Evolutionary conservation across 2,888 invertebrate species (phyloP).

Genomic region (Periphyllus acericola): DNA sequence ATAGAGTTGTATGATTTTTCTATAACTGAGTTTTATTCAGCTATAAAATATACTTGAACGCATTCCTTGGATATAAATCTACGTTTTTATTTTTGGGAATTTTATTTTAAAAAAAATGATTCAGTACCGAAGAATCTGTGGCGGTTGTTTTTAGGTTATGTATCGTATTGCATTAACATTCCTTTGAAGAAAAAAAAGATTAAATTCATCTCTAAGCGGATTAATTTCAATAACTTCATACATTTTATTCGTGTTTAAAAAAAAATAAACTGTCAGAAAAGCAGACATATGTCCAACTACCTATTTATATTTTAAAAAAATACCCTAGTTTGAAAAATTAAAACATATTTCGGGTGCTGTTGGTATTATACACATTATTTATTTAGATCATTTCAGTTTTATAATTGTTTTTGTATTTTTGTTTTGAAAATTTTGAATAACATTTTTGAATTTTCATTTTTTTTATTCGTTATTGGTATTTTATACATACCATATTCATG

Average conservation of each 20-base stretch:
- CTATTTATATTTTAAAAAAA: too few species aligned
- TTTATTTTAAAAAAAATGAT: slow-evolving; percentile 56
- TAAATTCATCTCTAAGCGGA: neutral
- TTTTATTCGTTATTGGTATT: neutral
- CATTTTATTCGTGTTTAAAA: neutral
- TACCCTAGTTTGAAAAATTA: too few species aligned
- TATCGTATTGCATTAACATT: slow-evolving; percentile 22
- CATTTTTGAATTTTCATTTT: neutral
- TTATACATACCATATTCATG: neutral
- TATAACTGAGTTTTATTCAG: neutral
- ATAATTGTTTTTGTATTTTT: too few species aligned
- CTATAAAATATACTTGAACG: neutral
- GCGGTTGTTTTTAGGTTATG: slow-evolving; percentile 7
- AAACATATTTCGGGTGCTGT: too few species aligned
- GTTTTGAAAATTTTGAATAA: too few species aligned
- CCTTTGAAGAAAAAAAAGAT: neutral
- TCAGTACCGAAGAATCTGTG: slow-evolving; percentile 32
- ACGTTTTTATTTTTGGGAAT: slow-evolving; percentile 18
- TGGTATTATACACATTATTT: too few species aligned
- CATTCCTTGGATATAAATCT: neutral
- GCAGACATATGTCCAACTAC: too few species aligned
- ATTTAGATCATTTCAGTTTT: too few species aligned
- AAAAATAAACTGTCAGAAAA: neutral
- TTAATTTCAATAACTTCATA: neutral
- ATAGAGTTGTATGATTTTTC: neutral